Conservation (phyloP, 2,113 vertebrate species). For the Etheostoma cragini region DNA sequence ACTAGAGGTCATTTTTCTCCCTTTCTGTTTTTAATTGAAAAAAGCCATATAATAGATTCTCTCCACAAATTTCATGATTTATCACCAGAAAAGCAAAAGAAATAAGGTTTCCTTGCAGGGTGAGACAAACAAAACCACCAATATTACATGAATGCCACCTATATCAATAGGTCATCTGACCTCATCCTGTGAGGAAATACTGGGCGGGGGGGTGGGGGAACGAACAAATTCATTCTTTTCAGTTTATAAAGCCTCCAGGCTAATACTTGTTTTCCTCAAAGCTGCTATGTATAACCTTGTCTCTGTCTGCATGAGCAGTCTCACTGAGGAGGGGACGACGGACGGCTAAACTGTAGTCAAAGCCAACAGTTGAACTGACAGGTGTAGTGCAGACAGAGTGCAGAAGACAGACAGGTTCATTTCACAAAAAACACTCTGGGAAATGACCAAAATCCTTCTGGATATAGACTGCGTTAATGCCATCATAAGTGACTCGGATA, state of each 20-base stretch:
- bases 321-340: slow-evolving; percentile 32
- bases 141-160: slow-evolving; percentile 46
- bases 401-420: slow-evolving; percentile 23
- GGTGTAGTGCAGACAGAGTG: slow-evolving; percentile 16
- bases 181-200: slow-evolving; percentile 44
- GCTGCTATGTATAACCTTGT: neutral
- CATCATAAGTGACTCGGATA: slow-evolving; percentile 8
- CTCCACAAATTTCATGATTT: slow-evolving; percentile 62
- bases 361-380: slow-evolving; percentile 31
- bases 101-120: slow-evolving; percentile 45
- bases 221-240: slow-evolving; percentile 17
- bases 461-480: slow-evolving; percentile 8
- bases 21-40: slow-evolving; percentile 63
- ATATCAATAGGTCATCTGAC: slow-evolving; percentile 51
- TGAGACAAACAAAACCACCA: slow-evolving; percentile 58
- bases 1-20: slow-evolving; percentile 55
- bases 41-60: slow-evolving; percentile 61
- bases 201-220: neutral
- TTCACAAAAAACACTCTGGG: neutral
- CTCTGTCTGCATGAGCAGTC: slow-evolving; percentile 27
- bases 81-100: slow-evolving; percentile 64
- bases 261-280: slow-evolving; percentile 13
- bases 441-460: slow-evolving; percentile 5
- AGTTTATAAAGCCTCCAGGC: slow-evolving; percentile 12
- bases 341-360: slow-evolving; percentile 32